phyloP scores from a whole-genome alignment of 2,113 vertebrate species.

The Bubo scandiacus region DNA sequence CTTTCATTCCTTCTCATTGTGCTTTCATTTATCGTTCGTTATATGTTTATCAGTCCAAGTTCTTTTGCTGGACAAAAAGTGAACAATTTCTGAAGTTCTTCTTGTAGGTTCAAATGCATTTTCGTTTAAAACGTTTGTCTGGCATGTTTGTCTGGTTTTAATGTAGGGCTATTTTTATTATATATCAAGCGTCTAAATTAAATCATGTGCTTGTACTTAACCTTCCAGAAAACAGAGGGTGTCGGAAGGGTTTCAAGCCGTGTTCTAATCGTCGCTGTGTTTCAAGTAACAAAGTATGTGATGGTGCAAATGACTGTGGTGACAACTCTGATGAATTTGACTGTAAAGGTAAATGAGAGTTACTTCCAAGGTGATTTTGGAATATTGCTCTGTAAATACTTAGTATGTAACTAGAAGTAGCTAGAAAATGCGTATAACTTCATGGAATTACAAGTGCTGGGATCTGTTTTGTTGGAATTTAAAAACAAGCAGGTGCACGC shows the following conservation, averaged over 20 bases:
- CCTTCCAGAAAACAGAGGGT: constrained; percentile 89
- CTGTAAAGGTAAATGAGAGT: constrained; percentile 86
- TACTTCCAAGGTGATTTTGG: background rate
- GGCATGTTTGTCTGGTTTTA: background rate
- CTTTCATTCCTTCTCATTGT: background rate
- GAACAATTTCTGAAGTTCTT: background rate
- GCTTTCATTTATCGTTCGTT: background rate
- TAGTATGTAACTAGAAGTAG: background rate
- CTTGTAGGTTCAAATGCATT: background rate
- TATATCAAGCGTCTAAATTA: background rate
- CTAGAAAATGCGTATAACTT: background rate
- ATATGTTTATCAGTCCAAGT: background rate
- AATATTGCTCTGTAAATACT: background rate
- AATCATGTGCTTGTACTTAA: background rate
- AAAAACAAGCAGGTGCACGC: background rate
- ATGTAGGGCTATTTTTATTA: background rate
- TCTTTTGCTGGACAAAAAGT: background rate
- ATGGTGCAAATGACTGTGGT: constrained; percentile 92
- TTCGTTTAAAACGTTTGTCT: background rate
- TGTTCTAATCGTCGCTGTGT: constrained; percentile 91
- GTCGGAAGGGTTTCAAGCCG: constrained; percentile 85
- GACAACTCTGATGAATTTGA: constrained; percentile 93
- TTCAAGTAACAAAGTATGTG: constrained; percentile 84
- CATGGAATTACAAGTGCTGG: background rate
- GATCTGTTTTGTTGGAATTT: background rate